Evolutionary conservation across 2,113 vertebrate genomes (phyloP), one percentile per base, ranked within the genome.

Genomic region (Ammodramus savannarum): DNA sequence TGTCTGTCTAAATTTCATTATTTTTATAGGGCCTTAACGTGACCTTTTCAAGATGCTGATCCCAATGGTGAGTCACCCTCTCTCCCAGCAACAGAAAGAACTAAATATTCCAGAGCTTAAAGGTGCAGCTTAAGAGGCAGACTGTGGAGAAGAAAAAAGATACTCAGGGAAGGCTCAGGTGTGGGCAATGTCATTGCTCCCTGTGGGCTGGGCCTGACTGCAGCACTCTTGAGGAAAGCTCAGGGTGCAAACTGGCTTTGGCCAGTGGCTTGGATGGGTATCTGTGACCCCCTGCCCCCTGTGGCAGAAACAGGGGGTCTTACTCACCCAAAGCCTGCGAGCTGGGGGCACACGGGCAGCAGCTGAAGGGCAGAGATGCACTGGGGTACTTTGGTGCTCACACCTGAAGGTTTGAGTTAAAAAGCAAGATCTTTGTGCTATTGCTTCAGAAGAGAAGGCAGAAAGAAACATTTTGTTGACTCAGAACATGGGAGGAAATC

Each of bases 401-500:
- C 3, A 27, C 16, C 15, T 72, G 54, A 31, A 85, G 26, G 21
- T 72, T 48, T 39, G 72, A 39, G 5, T 54, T 43, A 34, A 71
- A 83, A 88, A 71, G 26, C 22, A 38, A 61, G 61, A 26, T 62
- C 78, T 74, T 95, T 73, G 62, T 31, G 25, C 63, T 58, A 38
- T 39, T 1, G 5, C 61, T 65, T 66, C 36, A 59, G 32, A 62
- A 69, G 34, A 72, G 36, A 88, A 87, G 69, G 75, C 39, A 93
- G 74, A 68, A 83, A 23, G 54, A 68, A 59, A 44, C 21, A 32
- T 91, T 93, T 77, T 71, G 48, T 75, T 75, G 61, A 62, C 57
- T 94, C 87, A 93, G 73, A 92, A 92, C 65, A 78, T 76, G 46
- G 78, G 92, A 89, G 80, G 96, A 96, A 97, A 94, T 63, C 67